phyloP scores from a whole-genome alignment of 2,888 invertebrate genomes.

The Chrysomela aeneicollis region DNA sequence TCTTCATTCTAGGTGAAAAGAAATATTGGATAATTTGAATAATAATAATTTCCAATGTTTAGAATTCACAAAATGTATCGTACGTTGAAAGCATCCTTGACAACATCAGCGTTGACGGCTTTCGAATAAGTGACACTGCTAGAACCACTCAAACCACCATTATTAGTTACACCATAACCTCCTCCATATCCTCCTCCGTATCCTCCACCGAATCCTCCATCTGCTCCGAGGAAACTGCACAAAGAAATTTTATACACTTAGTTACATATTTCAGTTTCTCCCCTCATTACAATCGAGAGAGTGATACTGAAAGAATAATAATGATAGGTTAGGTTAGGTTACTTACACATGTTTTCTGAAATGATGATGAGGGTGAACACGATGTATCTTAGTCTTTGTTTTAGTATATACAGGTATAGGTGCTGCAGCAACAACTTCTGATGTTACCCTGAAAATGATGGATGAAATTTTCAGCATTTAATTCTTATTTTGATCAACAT shows the following conservation, averaged over 20 bases:
- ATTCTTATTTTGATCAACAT: background rate
- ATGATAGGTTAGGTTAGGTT: constrained; percentile 6
- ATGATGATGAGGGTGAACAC: constrained; percentile 43
- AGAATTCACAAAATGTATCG: constrained; percentile 47
- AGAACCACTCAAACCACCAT: constrained; percentile 38
- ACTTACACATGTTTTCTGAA: constrained; percentile 49
- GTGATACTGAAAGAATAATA: too few relatives aligned
- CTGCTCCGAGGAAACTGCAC: constrained; percentile 31
- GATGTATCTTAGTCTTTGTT: constrained; percentile 41
- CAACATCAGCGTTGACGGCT: constrained; percentile 60
- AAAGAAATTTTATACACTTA: too few relatives aligned
- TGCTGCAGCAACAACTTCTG: constrained; percentile 25
- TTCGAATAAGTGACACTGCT: constrained; percentile 43
- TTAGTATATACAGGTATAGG: constrained; percentile 27
- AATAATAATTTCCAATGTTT: background rate
- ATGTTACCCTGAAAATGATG: constrained; percentile 27
- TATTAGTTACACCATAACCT: constrained; percentile 33
- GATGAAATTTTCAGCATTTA: background rate
- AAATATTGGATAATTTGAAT: background rate
- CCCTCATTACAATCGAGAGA: too few relatives aligned
- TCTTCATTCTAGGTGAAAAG: too few relatives aligned
- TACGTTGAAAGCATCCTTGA: constrained; percentile 72
- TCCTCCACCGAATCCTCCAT: constrained; percentile 32
- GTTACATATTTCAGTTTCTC: too few relatives aligned
- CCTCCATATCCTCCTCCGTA: constrained; percentile 38